phyloP scores from a whole-genome alignment of 2,113 vertebrate genomes.

The Pteronura brasiliensis region DNA sequence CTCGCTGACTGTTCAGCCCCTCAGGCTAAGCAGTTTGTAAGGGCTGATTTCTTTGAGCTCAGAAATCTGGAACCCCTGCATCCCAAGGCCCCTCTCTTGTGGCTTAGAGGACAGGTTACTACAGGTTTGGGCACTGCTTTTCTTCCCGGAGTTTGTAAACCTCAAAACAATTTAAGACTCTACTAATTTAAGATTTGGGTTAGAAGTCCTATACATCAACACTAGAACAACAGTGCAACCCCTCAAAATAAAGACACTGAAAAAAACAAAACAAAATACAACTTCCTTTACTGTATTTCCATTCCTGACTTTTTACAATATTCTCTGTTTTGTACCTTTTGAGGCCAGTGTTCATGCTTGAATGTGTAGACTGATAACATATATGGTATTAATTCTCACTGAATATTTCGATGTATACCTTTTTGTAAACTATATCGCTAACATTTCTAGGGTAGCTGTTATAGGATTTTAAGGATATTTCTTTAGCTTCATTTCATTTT shows the following conservation, averaged over 20 bases:
- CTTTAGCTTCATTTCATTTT: constrained; percentile 7
- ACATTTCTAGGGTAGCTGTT: not conserved
- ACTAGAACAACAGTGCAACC: not conserved
- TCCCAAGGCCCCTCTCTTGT: not conserved
- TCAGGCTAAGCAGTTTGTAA: not conserved
- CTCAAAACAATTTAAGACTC: not conserved
- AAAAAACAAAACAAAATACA: not conserved
- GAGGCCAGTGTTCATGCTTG: not conserved
- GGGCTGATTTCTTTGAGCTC: constrained; percentile 42
- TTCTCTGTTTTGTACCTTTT: constrained; percentile 7
- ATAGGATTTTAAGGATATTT: not conserved
- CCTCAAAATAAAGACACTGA: not conserved
- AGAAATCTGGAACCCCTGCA: not conserved
- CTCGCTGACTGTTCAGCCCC: not conserved
- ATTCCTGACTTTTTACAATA: not conserved
- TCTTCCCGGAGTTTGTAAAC: not conserved
- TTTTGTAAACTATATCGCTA: not conserved
- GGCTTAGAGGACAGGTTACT: not conserved
- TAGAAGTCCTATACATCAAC: not conserved
- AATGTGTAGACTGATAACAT: not conserved
- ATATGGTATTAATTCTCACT: not conserved
- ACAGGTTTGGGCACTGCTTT: not conserved
- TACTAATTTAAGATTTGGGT: not conserved
- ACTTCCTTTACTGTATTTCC: not conserved
- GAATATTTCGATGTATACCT: not conserved